phyloP scores from a whole-genome alignment of 2,888 invertebrate species.

The Drosophila flavopinicola region DNA sequence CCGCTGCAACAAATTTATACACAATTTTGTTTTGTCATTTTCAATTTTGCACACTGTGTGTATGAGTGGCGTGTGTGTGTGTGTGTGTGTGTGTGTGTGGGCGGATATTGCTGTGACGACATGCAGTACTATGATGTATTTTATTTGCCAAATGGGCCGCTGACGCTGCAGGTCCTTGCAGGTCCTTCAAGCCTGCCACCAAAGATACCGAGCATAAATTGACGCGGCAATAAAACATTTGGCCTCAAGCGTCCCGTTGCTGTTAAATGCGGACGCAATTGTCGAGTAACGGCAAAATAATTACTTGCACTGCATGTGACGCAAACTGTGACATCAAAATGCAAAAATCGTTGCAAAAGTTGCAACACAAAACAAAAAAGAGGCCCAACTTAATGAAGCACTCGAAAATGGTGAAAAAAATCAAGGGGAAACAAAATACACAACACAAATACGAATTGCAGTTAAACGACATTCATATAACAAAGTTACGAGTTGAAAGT shows the following conservation, averaged over 20 bases:
- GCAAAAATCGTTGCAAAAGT: slow-evolving; percentile 47
- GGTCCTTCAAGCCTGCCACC: slow-evolving; percentile 22
- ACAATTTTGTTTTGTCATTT: slow-evolving; percentile 71
- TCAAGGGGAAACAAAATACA: slow-evolving; percentile 3
- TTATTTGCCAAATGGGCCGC: slow-evolving; percentile 18
- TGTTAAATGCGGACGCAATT: slow-evolving; percentile 37
- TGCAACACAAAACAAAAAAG: too few species aligned
- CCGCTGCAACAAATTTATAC: slow-evolving; percentile 62
- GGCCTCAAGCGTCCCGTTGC: neutral
- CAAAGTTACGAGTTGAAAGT: slow-evolving; percentile 3
- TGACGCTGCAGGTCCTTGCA: slow-evolving; percentile 17
- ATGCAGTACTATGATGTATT: slow-evolving; percentile 14
- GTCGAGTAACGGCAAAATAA: slow-evolving; percentile 63
- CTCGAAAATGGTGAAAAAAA: slow-evolving; percentile 28
- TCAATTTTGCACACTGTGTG: slow-evolving; percentile 56
- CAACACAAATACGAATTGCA: slow-evolving; percentile 9
- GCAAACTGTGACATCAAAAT: slow-evolving; percentile 62
- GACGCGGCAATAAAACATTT: slow-evolving; percentile 58
- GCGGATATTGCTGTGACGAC: slow-evolving; percentile 39
- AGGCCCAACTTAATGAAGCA: too few species aligned
- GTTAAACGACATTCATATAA: slow-evolving; percentile 7
- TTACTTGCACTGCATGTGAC: slow-evolving; percentile 60
- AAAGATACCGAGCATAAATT: slow-evolving; percentile 45
- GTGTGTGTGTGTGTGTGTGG: slow-evolving; percentile 15
- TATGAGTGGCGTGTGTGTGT: slow-evolving; percentile 20